Evolutionary conservation across 2,888 invertebrate species (phyloP), one percentile per base, ranked within the genome.

Genomic region (Timema cristinae): DNA sequence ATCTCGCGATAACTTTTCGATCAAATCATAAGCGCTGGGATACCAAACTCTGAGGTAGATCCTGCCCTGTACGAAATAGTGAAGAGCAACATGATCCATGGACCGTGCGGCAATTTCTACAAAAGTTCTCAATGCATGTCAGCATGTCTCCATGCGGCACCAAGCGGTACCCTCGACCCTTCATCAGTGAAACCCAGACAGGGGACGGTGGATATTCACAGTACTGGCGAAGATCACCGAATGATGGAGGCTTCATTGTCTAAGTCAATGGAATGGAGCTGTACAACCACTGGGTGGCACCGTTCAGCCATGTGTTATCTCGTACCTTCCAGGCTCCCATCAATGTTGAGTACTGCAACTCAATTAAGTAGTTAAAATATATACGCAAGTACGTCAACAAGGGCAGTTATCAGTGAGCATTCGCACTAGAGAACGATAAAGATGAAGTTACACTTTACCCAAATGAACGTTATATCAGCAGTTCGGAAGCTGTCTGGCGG

Each of bases 171-270:
- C 82, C 81, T 11, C 49, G 73, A 48, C 10, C 69, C 32, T 75
- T 78, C 49, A 61, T 73, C n/a, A 79, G 79, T n/a, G 11, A 2
- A 56, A 56, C 56, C n/a, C n/a, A n/a, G n/a, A n/a, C n/a, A n/a
- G n/a, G n/a, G n/a, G n/a, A n/a, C n/a, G n/a, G n/a, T n/a, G 79
- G 80, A 32, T 82, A 81, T 75, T 80, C 81, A 2, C 8, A 69
- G 47, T 83, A 82, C 73, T 66, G 78, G 13, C n/a, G n/a, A n/a
- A 69, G 78, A 66, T 51, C 50, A 16, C 66, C 66, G 7, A n/a
- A 6, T 66, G 8, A 66, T 66, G 9, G 66, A 32, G 15, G 66
- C 1, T 66, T 66, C 66, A 66, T 47, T 8, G 66, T 7, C 5
- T n/a, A 66, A 6, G 5, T 66, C 5, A 66, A 16, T 16, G 50